Evolutionary conservation across 2,888 invertebrate species (phyloP).

Genomic region (Machimus atricapillus): DNA sequence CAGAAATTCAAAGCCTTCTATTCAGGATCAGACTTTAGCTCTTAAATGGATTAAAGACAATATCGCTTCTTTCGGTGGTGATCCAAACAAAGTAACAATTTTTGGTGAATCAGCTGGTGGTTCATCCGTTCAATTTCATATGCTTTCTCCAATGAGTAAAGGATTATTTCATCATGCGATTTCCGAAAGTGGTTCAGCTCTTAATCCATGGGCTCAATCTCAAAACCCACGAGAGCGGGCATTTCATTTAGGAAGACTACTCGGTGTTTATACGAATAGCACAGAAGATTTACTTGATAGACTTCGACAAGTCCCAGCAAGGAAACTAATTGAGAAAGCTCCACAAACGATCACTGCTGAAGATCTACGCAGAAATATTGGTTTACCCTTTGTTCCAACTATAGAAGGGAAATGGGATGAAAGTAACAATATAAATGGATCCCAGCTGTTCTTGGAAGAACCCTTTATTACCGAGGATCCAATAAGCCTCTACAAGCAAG

Average conservation of each 20-base stretch:
- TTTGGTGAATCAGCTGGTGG: slow-evolving; percentile 71
- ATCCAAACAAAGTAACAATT: slow-evolving; percentile 66
- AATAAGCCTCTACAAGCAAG: slow-evolving; percentile 59
- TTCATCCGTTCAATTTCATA: slow-evolving; percentile 68
- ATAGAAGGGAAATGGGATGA: slow-evolving; percentile 64
- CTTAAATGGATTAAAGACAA: slow-evolving; percentile 70
- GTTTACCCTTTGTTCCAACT: slow-evolving; percentile 68
- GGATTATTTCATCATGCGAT: slow-evolving; percentile 71
- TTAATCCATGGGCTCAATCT: slow-evolving; percentile 71
- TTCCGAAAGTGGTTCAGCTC: slow-evolving; percentile 68
- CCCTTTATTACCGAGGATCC: slow-evolving; percentile 67
- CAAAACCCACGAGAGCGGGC: slow-evolving; percentile 65
- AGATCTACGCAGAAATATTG: slow-evolving; percentile 68
- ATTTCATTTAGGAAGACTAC: slow-evolving; percentile 66
- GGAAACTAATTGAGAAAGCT: slow-evolving; percentile 67
- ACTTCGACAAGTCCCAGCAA: slow-evolving; percentile 67
- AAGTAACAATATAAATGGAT: slow-evolving; percentile 52
- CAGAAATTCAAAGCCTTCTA: not conserved
- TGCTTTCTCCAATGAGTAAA: slow-evolving; percentile 66
- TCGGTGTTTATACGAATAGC: slow-evolving; percentile 68
- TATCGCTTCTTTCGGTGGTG: slow-evolving; percentile 69
- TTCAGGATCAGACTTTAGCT: slow-evolving; percentile 68
- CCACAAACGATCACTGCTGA: slow-evolving; percentile 65
- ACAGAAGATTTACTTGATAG: slow-evolving; percentile 67
- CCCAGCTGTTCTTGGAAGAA: slow-evolving; percentile 57